Conservation (phyloP, 2,888 invertebrate species). For the Drosophila nigritarsus region DNA sequence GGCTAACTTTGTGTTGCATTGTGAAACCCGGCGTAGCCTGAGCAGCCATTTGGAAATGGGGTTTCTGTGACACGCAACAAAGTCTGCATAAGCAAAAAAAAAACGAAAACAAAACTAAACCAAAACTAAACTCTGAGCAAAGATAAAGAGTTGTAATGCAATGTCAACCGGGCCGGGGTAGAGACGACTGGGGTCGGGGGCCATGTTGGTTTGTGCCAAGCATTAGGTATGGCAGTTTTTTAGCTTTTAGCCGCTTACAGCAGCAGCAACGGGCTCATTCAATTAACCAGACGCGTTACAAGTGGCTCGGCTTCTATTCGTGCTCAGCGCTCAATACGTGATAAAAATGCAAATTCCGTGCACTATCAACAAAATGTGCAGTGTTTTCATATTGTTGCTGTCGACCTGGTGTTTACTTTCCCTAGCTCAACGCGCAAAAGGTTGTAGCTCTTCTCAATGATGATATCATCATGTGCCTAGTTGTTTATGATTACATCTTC, state of each 20-base stretch:
- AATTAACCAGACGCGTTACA: conserved; percentile 67
- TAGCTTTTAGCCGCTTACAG: conserved; percentile 42
- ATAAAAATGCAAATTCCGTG: conserved; percentile 48
- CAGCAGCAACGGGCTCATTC: conserved; percentile 61
- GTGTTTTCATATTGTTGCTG: conserved; percentile 31
- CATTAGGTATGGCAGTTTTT: conserved; percentile 20
- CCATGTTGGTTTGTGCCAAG: conserved; percentile 13
- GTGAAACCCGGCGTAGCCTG: conserved; percentile 33
- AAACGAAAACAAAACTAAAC: conserved; percentile 6
- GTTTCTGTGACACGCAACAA: conserved; percentile 68
- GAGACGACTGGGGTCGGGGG: conserved; percentile 9
- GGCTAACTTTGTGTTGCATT: conserved; percentile 20
- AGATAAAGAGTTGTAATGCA: conserved; percentile 32
- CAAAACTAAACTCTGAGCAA: conserved; percentile 4
- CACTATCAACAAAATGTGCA: conserved; percentile 40
- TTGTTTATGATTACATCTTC: conserved; percentile 10
- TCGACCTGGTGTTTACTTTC: conserved; percentile 57
- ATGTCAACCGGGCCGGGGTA: conserved; percentile 49
- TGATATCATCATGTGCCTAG: conserved; percentile 31
- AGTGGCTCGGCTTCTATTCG: conserved; percentile 39
- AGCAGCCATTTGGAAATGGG: conserved; percentile 58
- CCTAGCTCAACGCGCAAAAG: conserved; percentile 51
- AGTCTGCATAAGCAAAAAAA: conserved; percentile 34
- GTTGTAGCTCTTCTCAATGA: conserved; percentile 41
- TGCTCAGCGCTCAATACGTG: conserved; percentile 48